Conservation (phyloP, 2,888 invertebrate species). For the Napeogenes inachia region DNA sequence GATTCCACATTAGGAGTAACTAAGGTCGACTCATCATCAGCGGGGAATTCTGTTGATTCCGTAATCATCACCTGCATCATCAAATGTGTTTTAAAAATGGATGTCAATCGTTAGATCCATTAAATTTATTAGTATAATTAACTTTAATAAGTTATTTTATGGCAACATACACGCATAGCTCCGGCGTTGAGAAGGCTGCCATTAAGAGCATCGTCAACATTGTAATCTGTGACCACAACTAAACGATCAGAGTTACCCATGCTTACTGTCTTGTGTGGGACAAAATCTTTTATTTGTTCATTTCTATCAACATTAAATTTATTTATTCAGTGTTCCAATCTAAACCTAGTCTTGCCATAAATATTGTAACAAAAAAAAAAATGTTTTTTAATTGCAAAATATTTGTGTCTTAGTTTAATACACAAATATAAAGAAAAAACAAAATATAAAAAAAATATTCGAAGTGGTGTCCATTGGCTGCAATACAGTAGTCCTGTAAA, state of each 20-base stretch:
- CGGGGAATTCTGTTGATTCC: slow-evolving; percentile 56
- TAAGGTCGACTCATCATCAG: slow-evolving; percentile 46
- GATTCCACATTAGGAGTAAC: slow-evolving; percentile 48
- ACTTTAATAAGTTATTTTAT: neutral
- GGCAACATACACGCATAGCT: slow-evolving; percentile 46
- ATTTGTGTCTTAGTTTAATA: too few species aligned
- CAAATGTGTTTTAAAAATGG: neutral
- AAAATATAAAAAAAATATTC: too few species aligned
- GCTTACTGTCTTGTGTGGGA: slow-evolving; percentile 31
- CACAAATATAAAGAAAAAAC: too few species aligned
- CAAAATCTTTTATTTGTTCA: slow-evolving; percentile 34
- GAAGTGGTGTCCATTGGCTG: too few species aligned
- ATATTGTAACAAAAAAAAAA: slow-evolving; percentile 9
- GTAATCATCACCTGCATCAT: slow-evolving; percentile 48
- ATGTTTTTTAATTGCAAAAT: slow-evolving; percentile 16
- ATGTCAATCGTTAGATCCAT: neutral
- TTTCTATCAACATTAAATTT: too few species aligned
- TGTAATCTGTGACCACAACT: slow-evolving; percentile 49
- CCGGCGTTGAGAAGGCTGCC: slow-evolving; percentile 51
- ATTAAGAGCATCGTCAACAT: slow-evolving; percentile 47
- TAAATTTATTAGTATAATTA: neutral
- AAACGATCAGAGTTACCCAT: slow-evolving; percentile 37
- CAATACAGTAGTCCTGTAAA: too few species aligned
- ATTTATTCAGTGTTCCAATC: too few species aligned
- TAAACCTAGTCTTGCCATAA: too few species aligned